Conservation (phyloP, 2,113 vertebrate genomes). For the Scopus umbretta region DNA sequence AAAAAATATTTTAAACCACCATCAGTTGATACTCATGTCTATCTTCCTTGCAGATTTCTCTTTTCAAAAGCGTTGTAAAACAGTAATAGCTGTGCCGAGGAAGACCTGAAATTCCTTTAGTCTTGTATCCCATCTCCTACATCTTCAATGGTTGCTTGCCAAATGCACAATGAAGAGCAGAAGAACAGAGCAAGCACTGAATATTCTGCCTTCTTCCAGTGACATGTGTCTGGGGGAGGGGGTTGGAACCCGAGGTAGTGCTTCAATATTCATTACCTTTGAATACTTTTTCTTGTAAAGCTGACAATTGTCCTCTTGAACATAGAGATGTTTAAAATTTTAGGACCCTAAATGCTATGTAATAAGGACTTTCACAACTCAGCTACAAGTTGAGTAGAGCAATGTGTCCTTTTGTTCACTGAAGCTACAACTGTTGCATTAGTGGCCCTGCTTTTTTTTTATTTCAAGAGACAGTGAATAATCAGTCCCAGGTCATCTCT, state of each 20-base stretch:
- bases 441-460: neutral
- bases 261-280: neutral
- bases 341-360: neutral
- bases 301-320: neutral
- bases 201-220: neutral
- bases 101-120: neutral
- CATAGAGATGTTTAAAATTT: neutral
- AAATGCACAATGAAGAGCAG: neutral
- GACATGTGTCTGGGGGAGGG: neutral
- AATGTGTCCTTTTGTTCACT: neutral
- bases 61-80: neutral
- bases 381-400: neutral
- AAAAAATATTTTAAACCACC: neutral
- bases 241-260: neutral
- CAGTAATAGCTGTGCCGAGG: neutral
- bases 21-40: neutral
- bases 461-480: neutral
- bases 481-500: neutral
- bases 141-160: neutral
- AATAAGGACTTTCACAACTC: neutral
- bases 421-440: neutral
- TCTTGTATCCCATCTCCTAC: neutral
- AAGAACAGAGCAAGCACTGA: neutral
- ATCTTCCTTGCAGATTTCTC: neutral
- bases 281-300: neutral